Percentiles rank a stretch among this genome's conserved stretches.
Conservation (phyloP, 1,140 invertebrate species). For the silkworm (Bombyx mori) region DNA sequence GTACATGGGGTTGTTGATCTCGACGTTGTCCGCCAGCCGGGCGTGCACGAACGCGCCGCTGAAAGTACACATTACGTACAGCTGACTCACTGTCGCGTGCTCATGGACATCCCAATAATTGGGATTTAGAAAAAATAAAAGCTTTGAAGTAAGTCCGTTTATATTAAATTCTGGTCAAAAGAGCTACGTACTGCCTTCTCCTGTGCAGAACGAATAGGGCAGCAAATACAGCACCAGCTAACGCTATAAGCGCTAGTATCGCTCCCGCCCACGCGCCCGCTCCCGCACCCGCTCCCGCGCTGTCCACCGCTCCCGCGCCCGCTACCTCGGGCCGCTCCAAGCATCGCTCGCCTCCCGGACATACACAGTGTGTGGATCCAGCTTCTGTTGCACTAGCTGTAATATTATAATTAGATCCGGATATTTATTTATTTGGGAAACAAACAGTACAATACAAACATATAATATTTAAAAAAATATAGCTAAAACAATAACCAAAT, state of each 20-base stretch:
- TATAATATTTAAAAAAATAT: too few relatives aligned
- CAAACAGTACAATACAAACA: too few relatives aligned
- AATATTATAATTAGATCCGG: too few relatives aligned
- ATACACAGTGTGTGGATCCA: slow-evolving; percentile 69
- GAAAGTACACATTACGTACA: slow-evolving; percentile 17
- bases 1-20: slow-evolving; percentile 90
- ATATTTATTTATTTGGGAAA: too few relatives aligned
- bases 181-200: slow-evolving; percentile 31
- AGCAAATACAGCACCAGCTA: slow-evolving; percentile 16
- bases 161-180: not conserved
- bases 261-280: slow-evolving; percentile 27
- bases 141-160: too few relatives aligned
- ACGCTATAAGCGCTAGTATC: slow-evolving; percentile 16
- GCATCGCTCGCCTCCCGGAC: slow-evolving; percentile 74
- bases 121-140: not conserved
- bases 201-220: slow-evolving; percentile 36
- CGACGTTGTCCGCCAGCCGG: slow-evolving; percentile 84
- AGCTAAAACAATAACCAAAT: too few relatives aligned
- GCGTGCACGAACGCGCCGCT: slow-evolving; percentile 83
- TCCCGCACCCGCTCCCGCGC: slow-evolving; percentile 30
- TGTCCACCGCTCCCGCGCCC: slow-evolving; percentile 54
- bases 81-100: not conserved
- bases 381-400: slow-evolving; percentile 21
- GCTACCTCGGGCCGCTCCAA: slow-evolving; percentile 61
- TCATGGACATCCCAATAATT: not conserved